Base-by-base conservation (phyloP, 2,888 invertebrate genomes). In the Masnerella sp. region DNA sequence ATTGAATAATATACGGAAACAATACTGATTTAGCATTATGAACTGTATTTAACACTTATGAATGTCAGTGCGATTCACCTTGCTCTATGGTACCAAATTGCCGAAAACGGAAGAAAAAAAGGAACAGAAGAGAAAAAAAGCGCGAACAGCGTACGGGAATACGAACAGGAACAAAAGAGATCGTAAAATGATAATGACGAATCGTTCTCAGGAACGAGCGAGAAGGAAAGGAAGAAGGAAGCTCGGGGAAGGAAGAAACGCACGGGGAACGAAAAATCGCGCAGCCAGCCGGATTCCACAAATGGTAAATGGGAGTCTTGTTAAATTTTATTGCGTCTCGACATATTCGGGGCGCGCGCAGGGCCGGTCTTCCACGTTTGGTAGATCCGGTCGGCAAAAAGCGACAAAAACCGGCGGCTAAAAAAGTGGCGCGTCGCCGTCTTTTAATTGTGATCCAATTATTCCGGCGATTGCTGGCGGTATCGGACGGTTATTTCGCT, bases 301-400 rank as follows among this genome's bases (percentile, higher is more conserved):
- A 84, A 83, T 83, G 82, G 82, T 81, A 83, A 83, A 83, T 81
- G 80, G 77, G 76, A 79, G 77, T 73, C 83, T 83, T 83, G 83
- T 84, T 84, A 83, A 84, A 83, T 84, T 84, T 83, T 83, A 84
- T 83, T 82, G 82, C 73, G 74, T 62, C 62, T 70, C 65, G 62
- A 64, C 76, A 54, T 67, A 74, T 81, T 82, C 80, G 79, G 75
- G 72, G 77, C 76, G 81, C 81, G 78, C 79, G 79, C 30, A 18
- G 74, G 72, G 32, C 73, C 79, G 79, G 80, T 76, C 67, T 58
- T 62, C 71, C 45, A 49, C 64, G 65, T 75, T 65, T 47, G 49
- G 75, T 25, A 58, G 71, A 64, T 77, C 71, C 65, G 32, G 51
- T 5, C n/a, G 22, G 14, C 38, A 80, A 75, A 64, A 72, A 56